phyloP scores from a whole-genome alignment of 2,888 invertebrate species.

The Amphipoea oculea region DNA sequence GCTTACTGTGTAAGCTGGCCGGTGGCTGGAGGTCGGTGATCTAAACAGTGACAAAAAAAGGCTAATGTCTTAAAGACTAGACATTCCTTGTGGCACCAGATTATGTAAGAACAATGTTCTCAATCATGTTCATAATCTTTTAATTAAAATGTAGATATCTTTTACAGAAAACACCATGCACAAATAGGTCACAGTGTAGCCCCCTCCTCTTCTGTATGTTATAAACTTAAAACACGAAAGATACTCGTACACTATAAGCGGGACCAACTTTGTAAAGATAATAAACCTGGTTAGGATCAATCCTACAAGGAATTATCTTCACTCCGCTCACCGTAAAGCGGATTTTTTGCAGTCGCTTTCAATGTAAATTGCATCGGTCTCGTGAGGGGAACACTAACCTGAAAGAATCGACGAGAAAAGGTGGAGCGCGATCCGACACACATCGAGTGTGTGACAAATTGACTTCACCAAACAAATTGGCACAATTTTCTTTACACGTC shows the following conservation, averaged over 20 bases:
- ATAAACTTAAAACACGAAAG: conserved; percentile 3
- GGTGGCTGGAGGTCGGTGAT: background rate
- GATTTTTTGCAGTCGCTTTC: conserved; percentile 74
- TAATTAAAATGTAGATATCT: background rate
- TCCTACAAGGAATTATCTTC: conserved; percentile 47
- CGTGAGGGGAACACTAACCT: conserved; percentile 72
- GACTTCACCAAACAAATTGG: conserved; percentile 67
- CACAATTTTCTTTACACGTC: conserved; percentile 68
- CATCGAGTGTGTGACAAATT: conserved; percentile 59
- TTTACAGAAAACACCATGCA: background rate
- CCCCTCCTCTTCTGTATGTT: background rate
- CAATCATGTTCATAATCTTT: background rate
- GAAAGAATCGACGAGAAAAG: conserved; percentile 64
- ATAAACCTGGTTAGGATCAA: conserved; percentile 40
- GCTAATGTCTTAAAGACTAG: background rate
- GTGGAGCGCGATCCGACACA: conserved; percentile 51
- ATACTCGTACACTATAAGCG: background rate
- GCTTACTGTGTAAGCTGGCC: background rate
- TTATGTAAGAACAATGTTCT: background rate
- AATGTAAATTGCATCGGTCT: conserved; percentile 80
- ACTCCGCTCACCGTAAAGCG: conserved; percentile 33
- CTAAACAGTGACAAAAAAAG: background rate
- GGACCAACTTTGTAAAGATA: conserved; percentile 13
- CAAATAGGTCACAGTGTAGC: background rate
- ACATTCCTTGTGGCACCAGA: background rate